Evolutionary conservation across 2,797 vertebrate genomes (phyloP), one percentile per base, ranked within the genome.

Genomic region (Astyanax mexicanus): DNA sequence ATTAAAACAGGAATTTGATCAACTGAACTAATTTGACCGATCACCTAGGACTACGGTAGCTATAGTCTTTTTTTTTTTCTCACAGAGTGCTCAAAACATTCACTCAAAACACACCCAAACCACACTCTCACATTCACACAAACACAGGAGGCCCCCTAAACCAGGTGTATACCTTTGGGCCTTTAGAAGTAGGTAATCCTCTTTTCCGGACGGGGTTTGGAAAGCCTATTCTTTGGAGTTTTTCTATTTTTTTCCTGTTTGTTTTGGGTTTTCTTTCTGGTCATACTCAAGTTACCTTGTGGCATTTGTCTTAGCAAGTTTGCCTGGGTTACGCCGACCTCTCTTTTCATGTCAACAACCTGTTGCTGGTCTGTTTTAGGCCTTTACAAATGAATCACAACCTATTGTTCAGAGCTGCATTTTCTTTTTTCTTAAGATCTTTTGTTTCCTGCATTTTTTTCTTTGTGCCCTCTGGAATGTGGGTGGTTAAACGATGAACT

Each of bases 361-460:
- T 83, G 81, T n/a, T n/a, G n/a, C n/a, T 55, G 79, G 73, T 81
- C 67, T 68, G 77, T 77, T 80, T 84, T 55, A 78, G 79, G 77
- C 74, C 68, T 64, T 83, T 74, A 55, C 61, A 85, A 40, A n/a
- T 74, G 88, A 86, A 87, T 81, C 67, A 42, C n/a, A 12, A 13
- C 79, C 80, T 81, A 78, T 81, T 75, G 52, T 81, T 74, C 81
- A 55, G 0, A 42, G 1, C 66, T 80, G 40, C 44, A 38, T 73
- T 47, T 65, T 64, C 72, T n/a, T n/a, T n/a, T n/a, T n/a, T n/a
- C 32, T 29, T 32, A 77, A n/a, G 85, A 52, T 71, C 82, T 84
- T 89, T 91, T 91, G 87, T 88, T 79, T 74, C 80, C 80, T 38
- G 84, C 86, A 80, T 85, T 78, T 69, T 0, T 78, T 70, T 37